Percentiles rank a stretch among this genome's conserved stretches.
Evolutionary conservation across 2,113 vertebrate species (phyloP).

Genomic region (Manacus vitellinus): DNA sequence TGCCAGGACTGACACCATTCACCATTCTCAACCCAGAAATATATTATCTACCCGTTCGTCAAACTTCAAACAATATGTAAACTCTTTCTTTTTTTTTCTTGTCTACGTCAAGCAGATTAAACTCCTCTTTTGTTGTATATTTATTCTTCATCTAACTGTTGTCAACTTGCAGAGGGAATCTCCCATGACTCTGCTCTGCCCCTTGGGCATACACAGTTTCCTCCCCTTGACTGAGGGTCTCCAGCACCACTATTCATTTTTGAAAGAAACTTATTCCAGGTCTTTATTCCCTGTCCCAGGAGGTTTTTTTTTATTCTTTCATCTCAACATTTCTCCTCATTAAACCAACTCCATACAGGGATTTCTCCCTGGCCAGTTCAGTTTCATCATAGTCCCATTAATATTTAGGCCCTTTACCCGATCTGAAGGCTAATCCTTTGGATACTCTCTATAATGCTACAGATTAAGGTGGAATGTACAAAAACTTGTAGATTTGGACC

Average conservation of each 20-base stretch:
- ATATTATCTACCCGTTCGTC: accelerated
- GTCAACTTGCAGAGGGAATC: background rate
- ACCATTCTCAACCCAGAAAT: background rate
- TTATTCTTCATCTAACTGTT: background rate
- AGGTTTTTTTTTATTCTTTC: background rate
- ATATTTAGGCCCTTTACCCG: background rate
- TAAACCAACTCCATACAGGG: background rate
- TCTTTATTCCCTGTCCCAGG: background rate
- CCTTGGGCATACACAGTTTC: background rate
- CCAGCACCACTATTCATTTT: background rate
- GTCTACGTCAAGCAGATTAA: background rate
- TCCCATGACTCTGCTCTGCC: background rate
- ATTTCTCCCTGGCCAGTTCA: background rate
- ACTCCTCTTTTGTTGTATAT: background rate
- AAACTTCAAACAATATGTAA: background rate
- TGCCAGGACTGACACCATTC: background rate
- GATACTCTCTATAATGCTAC: background rate
- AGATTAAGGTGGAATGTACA: background rate
- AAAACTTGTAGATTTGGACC: background rate
- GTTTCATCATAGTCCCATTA: background rate
- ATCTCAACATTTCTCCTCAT: background rate
- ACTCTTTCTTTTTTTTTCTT: background rate
- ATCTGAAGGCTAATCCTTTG: background rate
- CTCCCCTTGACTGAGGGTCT: background rate
- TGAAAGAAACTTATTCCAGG: background rate